Base-by-base conservation (phyloP, 2,797 vertebrate genomes). In the Chelmon rostratus region DNA sequence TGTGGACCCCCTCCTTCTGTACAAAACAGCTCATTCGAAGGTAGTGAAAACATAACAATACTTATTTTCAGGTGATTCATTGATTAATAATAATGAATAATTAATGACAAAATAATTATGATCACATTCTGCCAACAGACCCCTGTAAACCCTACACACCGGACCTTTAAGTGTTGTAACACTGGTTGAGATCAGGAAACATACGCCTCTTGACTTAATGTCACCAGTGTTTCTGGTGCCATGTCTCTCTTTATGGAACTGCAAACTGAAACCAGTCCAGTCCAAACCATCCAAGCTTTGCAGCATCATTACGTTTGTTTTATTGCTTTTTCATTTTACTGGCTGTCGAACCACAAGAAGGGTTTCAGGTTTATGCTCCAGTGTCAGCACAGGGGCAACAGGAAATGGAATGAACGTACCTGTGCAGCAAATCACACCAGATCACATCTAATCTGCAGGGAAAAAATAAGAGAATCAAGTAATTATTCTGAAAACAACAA, bases 401-500 rank as follows among this genome's bases (percentile, higher is more conserved):
- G 21, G 25, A 53, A 62, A 40, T 6, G 8, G 3, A 54, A 33
- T 13, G 16, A 35, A 78, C 73, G 0, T 66, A 78, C 88, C 79
- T 83, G 44, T 72, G 62, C 42, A 16, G 67, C 10, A 68, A 63
- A 76, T 10, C 13, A 9, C 31, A 68, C 18, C 61, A 18, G 4
- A 38, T 57, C 35, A 37, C 12, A 10, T 12, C 7, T 1, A 3
- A 76, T 70, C 88, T 88, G 79, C 35, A 78, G 1, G 12, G 49
- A 37, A 8, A 50, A 66, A 40, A 57, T 63, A 12, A 54, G 4
- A 62, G 75, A 15, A 35, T 37, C 1, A 25, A 49, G 4, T 65
- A 3, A 49, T 46, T 38, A 52, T 8, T 46, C n/a, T 28, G 5
- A 40, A 15, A 12, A 9, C n/a, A 42, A 42, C 42, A 42, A 13